phyloP scores from a whole-genome alignment of 1,140 invertebrate species.

The Drosophila simulans region DNA sequence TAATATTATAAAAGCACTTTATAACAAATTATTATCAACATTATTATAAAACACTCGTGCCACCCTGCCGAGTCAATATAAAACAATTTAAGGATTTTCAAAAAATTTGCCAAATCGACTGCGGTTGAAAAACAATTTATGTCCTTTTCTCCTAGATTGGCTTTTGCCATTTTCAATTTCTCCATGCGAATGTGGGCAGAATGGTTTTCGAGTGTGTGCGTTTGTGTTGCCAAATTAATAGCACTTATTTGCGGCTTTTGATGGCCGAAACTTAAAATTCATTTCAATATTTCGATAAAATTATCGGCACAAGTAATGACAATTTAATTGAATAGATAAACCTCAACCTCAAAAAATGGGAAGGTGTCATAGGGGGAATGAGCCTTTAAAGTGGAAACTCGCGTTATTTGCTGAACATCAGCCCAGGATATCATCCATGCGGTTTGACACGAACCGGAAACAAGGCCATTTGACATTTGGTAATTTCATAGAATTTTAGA shows the following conservation, averaged over 20 bases:
- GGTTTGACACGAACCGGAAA: constrained; percentile 39
- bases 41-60: no score
- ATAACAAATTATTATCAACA: no score
- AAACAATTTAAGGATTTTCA: constrained; percentile 34
- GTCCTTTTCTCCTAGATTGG: constrained; percentile 23
- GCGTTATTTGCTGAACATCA: constrained; percentile 8
- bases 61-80: constrained; percentile 34
- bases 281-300: constrained; percentile 42
- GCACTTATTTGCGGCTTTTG: constrained; percentile 55
- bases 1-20: background rate
- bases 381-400: constrained; percentile 11
- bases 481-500: constrained; percentile 80
- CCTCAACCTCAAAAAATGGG: background rate
- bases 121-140: constrained; percentile 45
- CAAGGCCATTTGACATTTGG: constrained; percentile 71
- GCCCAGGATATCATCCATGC: background rate
- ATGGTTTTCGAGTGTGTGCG: constrained; percentile 27
- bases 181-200: constrained; percentile 9
- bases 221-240: constrained; percentile 50
- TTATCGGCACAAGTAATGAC: constrained; percentile 36
- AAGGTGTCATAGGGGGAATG: constrained; percentile 24
- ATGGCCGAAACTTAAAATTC: constrained; percentile 43
- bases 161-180: constrained; percentile 17
- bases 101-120: constrained; percentile 12
- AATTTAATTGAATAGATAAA: constrained; percentile 53